Conservation (phyloP, 64 coral and sea anemone genomes). For the Actinia equina region DNA sequence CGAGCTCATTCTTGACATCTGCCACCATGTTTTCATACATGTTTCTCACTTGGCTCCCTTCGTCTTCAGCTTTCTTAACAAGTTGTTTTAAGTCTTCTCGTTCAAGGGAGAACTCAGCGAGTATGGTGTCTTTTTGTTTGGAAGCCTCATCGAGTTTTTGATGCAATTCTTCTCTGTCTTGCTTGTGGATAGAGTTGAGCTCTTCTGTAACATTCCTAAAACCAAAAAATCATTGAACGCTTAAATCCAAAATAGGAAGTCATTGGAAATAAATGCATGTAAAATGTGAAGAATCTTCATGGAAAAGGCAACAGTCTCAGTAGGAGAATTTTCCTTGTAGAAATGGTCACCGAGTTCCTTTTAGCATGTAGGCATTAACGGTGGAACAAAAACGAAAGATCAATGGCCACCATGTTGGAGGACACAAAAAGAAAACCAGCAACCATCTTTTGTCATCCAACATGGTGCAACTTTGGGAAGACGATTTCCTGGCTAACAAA, state of each 20-base stretch:
- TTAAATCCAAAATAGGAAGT: neutral
- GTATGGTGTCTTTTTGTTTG: neutral
- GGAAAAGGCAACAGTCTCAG: too few species aligned
- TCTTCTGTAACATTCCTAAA: constrained; percentile 16
- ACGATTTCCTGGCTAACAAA: neutral
- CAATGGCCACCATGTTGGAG: too few species aligned
- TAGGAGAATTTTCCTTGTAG: too few species aligned
- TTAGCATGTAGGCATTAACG: too few species aligned
- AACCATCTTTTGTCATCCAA: too few species aligned
- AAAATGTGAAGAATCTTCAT: neutral
- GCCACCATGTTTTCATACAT: constrained; percentile 49
- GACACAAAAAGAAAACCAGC: too few species aligned
- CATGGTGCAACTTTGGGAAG: too few species aligned
- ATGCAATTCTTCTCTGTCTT: constrained; percentile 20
- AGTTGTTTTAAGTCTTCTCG: neutral
- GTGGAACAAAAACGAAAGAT: too few species aligned
- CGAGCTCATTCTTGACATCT: constrained; percentile 35
- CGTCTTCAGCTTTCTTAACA: constrained; percentile 8
- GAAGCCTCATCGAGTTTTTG: constrained; percentile 6
- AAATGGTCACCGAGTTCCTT: too few species aligned
- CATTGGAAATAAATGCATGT: neutral
- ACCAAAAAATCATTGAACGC: neutral
- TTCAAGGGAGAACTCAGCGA: neutral
- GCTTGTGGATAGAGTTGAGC: neutral
- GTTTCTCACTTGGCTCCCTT: constrained; percentile 26